A percentile compares a stretch with the other conserved stretches of the same genome.
phyloP scores from a whole-genome alignment of 2,888 invertebrate genomes.

The Tanypteryx hageni region DNA sequence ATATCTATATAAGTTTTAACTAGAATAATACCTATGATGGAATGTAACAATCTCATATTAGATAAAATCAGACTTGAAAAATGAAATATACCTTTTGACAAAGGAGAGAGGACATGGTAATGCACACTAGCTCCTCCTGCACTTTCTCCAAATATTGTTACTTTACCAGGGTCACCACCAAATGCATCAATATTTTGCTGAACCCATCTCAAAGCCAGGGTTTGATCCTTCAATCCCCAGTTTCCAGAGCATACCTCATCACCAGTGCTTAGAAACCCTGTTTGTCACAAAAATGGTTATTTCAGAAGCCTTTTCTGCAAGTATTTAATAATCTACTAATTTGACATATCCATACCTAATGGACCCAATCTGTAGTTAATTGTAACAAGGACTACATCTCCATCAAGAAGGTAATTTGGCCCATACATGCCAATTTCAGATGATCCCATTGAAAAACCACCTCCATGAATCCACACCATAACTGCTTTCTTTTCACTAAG shows the following conservation, averaged over 20 bases:
- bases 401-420: constrained; percentile 60
- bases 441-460: constrained; percentile 64
- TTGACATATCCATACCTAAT: constrained; percentile 47
- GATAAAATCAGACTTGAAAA: not conserved
- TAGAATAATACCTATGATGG: too few relatives aligned
- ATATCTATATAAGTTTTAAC: too few relatives aligned
- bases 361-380: constrained; percentile 63
- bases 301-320: not conserved
- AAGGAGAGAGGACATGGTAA: constrained; percentile 58
- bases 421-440: constrained; percentile 55
- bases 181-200: constrained; percentile 56
- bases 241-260: constrained; percentile 56
- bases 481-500: constrained; percentile 10
- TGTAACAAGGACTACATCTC: constrained; percentile 60
- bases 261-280: constrained; percentile 60
- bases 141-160: constrained; percentile 65
- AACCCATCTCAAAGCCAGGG: constrained; percentile 56
- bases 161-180: constrained; percentile 60
- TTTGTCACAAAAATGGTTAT: not conserved
- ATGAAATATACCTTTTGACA: constrained; percentile 48
- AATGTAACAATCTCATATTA: not conserved
- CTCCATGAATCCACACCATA: constrained; percentile 65
- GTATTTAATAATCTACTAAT: not conserved
- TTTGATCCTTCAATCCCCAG: constrained; percentile 64
- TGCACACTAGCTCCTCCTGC: constrained; percentile 65